phyloP scores from a whole-genome alignment of 1,140 invertebrate species.

The Nixonia krombeini region DNA sequence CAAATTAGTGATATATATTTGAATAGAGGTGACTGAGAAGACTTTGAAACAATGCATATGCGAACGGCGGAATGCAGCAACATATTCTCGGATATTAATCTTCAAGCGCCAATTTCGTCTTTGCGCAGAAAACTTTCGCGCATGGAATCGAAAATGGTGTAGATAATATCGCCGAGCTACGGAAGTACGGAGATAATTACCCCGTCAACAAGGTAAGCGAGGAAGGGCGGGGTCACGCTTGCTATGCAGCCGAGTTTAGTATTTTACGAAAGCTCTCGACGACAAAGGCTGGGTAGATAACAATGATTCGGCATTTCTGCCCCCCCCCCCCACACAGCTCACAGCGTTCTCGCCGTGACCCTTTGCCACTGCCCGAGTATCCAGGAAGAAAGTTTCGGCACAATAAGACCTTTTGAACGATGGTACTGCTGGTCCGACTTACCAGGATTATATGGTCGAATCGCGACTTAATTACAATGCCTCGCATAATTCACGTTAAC shows the following conservation, averaged over 20 bases:
- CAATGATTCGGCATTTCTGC: slow-evolving; percentile 47
- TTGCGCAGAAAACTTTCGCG: slow-evolving; percentile 44
- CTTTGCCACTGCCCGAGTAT: slow-evolving; percentile 11
- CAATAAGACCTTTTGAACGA: slow-evolving; percentile 46
- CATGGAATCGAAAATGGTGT: slow-evolving; percentile 43
- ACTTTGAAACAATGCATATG: too few species aligned
- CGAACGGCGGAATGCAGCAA: too few species aligned
- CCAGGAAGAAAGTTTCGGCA: slow-evolving; percentile 46
- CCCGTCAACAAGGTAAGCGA: slow-evolving; percentile 46
- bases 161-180: slow-evolving; percentile 37
- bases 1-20: too few species aligned
- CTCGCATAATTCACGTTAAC: slow-evolving; percentile 31
- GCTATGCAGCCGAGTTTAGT: slow-evolving; percentile 42
- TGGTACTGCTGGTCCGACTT: slow-evolving; percentile 32
- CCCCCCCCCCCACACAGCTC: neutral
- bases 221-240: slow-evolving; percentile 45
- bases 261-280: slow-evolving; percentile 47
- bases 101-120: slow-evolving; percentile 37
- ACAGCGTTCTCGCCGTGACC: slow-evolving; percentile 7
- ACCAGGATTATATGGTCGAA: slow-evolving; percentile 37
- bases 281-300: slow-evolving; percentile 47
- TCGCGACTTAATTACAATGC: slow-evolving; percentile 45
- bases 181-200: slow-evolving; percentile 46
- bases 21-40: too few species aligned
- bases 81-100: slow-evolving; percentile 45